Base-by-base conservation (phyloP, 92 coral and sea anemone genomes). In the Porites divaricata region DNA sequence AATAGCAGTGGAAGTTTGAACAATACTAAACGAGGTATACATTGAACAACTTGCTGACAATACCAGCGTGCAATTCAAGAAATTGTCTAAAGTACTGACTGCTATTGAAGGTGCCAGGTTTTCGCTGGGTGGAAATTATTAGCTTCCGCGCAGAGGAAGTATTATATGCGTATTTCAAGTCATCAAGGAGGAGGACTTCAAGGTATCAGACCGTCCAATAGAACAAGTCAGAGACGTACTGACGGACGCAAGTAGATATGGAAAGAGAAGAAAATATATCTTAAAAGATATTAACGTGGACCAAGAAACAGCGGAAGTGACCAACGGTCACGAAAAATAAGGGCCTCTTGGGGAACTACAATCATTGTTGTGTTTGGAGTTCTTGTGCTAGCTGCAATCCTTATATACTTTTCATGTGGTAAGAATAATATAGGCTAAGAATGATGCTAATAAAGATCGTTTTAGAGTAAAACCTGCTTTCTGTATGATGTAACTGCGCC, bases 121-220 rank as follows among this genome's bases (percentile, higher is more conserved):
- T 92, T 70, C 64, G 75, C 5, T 59, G 80, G 57, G 58, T 67
- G 6, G 48, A 25, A 17, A 76, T 80, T 0, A 74, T 63, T 3
- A 62, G 73, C 12, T 92, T 89, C 78, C 54, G 78, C 28, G 11
- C n/a, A n/a, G 70, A 56, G 95, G 95, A 45, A 92, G 95, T 70
- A 72, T 92, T 2, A 52, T 92, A 45, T 86, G 90, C 68, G 72
- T 22, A 25, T 92, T 92, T 72, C 52, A 68, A 2, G 69, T 89
- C 26, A n/a, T 78, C n/a, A 80, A 86, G 48, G 67, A 52, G 11
- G 64, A 76, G 22, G 63, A 35, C 9, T 75, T 89, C 6, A 17
- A 14, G 7, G 62, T 3, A 8, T 26, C 85, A 4, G 35, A 35
- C 0, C 17, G 56, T 0, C 8, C 1, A n/a, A 56, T 80, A 25